A percentile compares a stretch with the other conserved stretches of the same genome.
These are phyloP conservation scores for Atta texana DNA, from an alignment of 1,140 invertebrate species.

Conservation along the genomic window DNA sequence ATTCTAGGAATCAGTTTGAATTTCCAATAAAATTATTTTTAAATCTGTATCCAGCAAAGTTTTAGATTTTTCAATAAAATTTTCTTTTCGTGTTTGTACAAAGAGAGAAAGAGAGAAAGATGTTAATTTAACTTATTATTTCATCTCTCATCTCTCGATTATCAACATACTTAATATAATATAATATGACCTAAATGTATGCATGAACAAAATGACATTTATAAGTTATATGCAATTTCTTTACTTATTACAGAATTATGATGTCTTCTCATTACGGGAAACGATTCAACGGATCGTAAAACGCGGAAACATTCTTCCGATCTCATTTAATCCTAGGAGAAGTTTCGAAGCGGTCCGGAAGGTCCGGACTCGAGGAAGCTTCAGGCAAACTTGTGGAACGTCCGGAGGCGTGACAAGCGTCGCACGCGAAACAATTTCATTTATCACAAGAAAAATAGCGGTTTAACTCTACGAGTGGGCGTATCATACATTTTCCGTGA, in stretches of 20 bases:
- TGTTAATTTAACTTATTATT: background rate
- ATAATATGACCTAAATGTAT: background rate
- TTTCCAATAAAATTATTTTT: too few relatives aligned
- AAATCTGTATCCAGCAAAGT: too few relatives aligned
- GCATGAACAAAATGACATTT: background rate
- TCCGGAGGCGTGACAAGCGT: conserved; percentile 61
- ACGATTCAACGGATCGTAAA: conserved; percentile 1
- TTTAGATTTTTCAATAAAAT: too few relatives aligned
- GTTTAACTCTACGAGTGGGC: conserved; percentile 78
- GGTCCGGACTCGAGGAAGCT: conserved; percentile 60
- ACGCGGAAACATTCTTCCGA: conserved; percentile 33
- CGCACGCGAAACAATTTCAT: conserved; percentile 81
- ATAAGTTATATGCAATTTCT: conserved; percentile 4
- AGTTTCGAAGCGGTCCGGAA: conserved; percentile 62
- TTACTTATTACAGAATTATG: conserved; percentile 2
- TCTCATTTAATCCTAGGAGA: conserved; percentile 54
- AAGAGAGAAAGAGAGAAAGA: too few relatives aligned
- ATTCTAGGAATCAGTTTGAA: too few relatives aligned
- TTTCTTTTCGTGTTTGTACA: too few relatives aligned
- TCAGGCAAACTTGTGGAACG: conserved; percentile 43
- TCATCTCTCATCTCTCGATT: background rate
- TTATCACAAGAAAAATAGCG: conserved; percentile 82
- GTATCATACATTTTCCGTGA: conserved; percentile 75
- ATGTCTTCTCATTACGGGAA: background rate
- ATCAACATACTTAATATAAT: background rate